Evolutionary conservation across 2,888 invertebrate species (phyloP).

Genomic region (Halocaridina rubra): DNA sequence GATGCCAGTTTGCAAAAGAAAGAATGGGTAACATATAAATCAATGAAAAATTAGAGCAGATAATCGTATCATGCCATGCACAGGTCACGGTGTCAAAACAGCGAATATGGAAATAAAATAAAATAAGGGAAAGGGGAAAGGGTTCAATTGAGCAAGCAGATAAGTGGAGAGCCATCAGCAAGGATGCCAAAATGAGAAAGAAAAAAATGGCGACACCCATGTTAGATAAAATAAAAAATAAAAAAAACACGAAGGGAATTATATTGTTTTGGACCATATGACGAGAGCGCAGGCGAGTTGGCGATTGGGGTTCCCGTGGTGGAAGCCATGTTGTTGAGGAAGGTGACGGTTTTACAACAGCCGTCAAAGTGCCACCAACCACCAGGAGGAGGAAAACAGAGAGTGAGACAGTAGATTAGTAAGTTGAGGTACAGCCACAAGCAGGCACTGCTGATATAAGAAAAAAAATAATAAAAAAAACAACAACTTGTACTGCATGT

Average conservation of each 20-base stretch:
- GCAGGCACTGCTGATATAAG: slow-evolving; percentile 28
- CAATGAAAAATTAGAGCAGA: no score
- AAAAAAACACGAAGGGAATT: no score
- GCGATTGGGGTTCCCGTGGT: slow-evolving; percentile 18
- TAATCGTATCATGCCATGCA: no score
- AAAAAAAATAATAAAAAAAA: no score
- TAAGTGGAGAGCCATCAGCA: neutral
- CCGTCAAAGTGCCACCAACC: slow-evolving; percentile 7
- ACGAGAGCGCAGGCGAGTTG: slow-evolving; percentile 32
- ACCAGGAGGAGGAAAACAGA: slow-evolving; percentile 29
- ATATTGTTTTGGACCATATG: slow-evolving; percentile 19
- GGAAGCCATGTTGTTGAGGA: slow-evolving; percentile 18
- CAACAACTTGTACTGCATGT: neutral
- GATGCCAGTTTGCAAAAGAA: no score
- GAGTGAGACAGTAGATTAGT: slow-evolving; percentile 47
- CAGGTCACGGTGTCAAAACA: no score
- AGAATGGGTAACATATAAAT: no score
- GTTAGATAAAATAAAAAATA: neutral
- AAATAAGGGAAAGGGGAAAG: no score
- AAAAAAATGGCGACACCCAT: neutral
- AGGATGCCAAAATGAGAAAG: neutral
- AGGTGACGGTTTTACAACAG: slow-evolving; percentile 34
- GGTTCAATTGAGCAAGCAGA: no score
- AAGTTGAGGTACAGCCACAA: slow-evolving; percentile 39
- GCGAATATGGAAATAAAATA: no score